Conservation (phyloP, 2,797 vertebrate genomes). For the Acropternis orthonyx region DNA sequence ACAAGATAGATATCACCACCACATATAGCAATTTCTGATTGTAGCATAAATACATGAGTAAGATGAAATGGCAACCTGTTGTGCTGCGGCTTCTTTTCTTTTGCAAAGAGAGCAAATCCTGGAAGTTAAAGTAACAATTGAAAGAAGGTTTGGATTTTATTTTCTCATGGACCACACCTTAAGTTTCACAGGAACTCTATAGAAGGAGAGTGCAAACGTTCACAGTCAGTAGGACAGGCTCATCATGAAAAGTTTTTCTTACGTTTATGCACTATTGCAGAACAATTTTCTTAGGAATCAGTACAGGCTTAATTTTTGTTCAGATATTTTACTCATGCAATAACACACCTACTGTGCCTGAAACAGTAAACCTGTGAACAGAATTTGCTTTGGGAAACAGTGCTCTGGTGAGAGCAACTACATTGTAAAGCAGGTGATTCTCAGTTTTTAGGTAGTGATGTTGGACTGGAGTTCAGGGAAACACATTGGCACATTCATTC, state of each 20-base stretch:
- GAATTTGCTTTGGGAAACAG: constrained; percentile 16
- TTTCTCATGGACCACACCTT: background rate
- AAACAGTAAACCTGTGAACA: constrained; percentile 8
- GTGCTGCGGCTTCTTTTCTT: background rate
- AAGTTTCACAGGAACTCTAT: background rate
- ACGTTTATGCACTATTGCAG: background rate
- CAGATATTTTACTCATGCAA: background rate
- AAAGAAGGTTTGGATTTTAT: background rate
- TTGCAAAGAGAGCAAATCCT: background rate
- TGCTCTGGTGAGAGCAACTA: background rate
- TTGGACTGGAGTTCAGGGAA: background rate
- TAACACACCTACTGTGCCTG: background rate
- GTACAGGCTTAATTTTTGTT: constrained; percentile 42
- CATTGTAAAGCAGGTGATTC: background rate
- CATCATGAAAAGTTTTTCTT: background rate
- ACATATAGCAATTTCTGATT: background rate
- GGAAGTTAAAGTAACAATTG: background rate
- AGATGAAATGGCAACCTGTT: background rate
- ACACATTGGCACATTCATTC: background rate
- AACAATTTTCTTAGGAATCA: background rate
- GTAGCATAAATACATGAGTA: background rate
- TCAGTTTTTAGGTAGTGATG: background rate
- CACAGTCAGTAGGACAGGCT: background rate
- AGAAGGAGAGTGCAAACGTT: background rate
- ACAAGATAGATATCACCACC: background rate